Percentiles rank a stretch among this genome's conserved stretches.
Evolutionary conservation across 2,797 vertebrate genomes (phyloP).

Genomic region (Sebastes matsubarae): DNA sequence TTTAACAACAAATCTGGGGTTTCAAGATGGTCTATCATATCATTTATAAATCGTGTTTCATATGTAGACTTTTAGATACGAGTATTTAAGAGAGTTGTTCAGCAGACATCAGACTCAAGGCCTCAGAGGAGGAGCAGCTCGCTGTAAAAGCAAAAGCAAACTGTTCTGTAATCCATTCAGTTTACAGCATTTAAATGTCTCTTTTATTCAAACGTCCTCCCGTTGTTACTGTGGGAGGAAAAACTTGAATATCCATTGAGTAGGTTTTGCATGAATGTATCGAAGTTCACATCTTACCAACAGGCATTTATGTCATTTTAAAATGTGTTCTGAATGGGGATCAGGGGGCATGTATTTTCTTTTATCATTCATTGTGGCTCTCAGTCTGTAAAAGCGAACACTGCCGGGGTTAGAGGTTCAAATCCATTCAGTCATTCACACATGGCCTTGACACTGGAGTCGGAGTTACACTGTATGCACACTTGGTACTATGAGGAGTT

Average conservation of each 20-base stretch:
- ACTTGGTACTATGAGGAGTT: conserved; percentile 12
- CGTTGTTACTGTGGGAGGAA: background rate
- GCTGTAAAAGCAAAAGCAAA: background rate
- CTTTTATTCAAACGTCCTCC: background rate
- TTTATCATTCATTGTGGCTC: conserved; percentile 3
- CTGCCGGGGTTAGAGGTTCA: conserved; percentile 33
- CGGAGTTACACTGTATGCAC: conserved; percentile 16
- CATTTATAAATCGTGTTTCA: background rate
- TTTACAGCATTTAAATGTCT: background rate
- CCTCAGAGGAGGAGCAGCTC: background rate
- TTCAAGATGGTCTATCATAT: background rate
- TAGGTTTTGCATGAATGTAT: background rate
- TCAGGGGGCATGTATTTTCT: background rate
- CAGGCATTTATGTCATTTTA: background rate
- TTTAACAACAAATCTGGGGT: background rate
- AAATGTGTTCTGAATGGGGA: background rate
- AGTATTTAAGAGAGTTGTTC: background rate
- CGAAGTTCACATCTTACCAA: background rate
- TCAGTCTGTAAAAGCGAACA: background rate
- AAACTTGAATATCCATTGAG: background rate
- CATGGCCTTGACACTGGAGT: conserved; percentile 20
- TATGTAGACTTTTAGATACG: background rate
- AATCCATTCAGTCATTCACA: conserved; percentile 35
- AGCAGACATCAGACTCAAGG: background rate
- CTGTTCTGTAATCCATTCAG: background rate